These are phyloP conservation scores for Oscheius myriophilus DNA, from an alignment of 2,888 invertebrate genomes.

Conservation along the genomic window DNA sequence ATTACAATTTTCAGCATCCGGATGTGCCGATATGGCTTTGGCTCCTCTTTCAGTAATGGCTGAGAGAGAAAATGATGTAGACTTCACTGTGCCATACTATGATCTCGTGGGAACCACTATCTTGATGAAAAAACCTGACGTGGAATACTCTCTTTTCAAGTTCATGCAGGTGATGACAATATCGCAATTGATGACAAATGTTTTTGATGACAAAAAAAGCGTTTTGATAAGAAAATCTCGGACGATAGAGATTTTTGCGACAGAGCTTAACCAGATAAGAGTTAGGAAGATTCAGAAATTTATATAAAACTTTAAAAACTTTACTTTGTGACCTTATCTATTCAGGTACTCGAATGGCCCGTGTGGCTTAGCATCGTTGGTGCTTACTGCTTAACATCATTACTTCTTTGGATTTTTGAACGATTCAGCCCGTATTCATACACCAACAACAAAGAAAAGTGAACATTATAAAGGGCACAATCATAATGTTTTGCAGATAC, in stretches of 20 bases:
- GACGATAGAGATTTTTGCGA: no score
- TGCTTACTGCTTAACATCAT: conserved; percentile 91
- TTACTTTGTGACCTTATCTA: no score
- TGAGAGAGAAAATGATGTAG: conserved; percentile 93
- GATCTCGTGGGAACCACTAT: conserved; percentile 96
- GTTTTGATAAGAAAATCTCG: no score
- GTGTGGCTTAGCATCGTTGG: conserved; percentile 96
- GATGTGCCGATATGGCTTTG: conserved; percentile 86
- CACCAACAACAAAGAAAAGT: conserved; percentile 79
- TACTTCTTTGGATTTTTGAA: conserved; percentile 95
- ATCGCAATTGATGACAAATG: background rate
- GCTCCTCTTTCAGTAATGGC: conserved; percentile 96
- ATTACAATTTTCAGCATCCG: conserved; percentile 41
- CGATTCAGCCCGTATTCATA: conserved; percentile 96
- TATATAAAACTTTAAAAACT: no score
- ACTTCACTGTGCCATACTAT: conserved; percentile 95
- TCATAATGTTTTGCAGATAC: conserved; percentile 74
- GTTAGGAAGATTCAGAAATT: no score
- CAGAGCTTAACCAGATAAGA: no score
- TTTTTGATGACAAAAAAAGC: no score
- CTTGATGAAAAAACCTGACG: conserved; percentile 88
- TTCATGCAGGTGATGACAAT: conserved; percentile 84
- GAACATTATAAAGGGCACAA: background rate
- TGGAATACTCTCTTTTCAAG: conserved; percentile 91
- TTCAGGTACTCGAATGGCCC: conserved; percentile 81